Evolutionary conservation across 2,888 invertebrate species (phyloP).

Genomic region (Netelia virgata): DNA sequence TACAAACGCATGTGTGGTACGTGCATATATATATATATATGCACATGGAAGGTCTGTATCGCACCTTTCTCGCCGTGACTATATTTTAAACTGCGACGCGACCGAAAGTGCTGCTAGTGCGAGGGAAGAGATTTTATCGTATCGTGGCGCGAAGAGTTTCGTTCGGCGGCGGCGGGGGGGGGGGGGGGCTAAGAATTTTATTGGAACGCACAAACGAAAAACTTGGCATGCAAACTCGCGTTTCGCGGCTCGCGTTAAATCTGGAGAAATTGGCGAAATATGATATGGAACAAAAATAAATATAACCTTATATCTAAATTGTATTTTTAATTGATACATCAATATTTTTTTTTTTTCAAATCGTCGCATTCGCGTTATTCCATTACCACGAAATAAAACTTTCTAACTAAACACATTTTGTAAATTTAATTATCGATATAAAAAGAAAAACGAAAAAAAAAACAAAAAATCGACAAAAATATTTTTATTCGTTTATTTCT

Average conservation of each 20-base stretch:
- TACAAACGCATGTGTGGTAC: background rate
- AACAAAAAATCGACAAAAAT: too few species aligned
- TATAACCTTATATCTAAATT: background rate
- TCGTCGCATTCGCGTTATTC: too few species aligned
- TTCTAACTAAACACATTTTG: too few species aligned
- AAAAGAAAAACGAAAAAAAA: too few species aligned
- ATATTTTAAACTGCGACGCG: constrained; percentile 53
- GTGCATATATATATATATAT: constrained; percentile 3
- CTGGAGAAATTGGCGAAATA: background rate
- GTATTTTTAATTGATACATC: background rate
- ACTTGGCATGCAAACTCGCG: background rate
- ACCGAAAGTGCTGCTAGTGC: constrained; percentile 3
- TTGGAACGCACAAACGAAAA: background rate
- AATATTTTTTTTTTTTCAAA: too few species aligned
- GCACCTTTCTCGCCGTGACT: constrained; percentile 44
- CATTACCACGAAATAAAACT: too few species aligned
- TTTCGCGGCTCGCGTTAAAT: background rate
- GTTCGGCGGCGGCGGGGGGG: too few species aligned
- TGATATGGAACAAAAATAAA: background rate
- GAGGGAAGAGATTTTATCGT: constrained; percentile 30
- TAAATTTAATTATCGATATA: too few species aligned
- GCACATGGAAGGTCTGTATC: constrained; percentile 23
- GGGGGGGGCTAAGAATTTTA: constrained; percentile 2
- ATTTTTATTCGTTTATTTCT: too few species aligned
- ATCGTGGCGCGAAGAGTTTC: constrained; percentile 14